Base-by-base conservation (phyloP, 2,797 vertebrate genomes). In the Sebastes vulpes region DNA sequence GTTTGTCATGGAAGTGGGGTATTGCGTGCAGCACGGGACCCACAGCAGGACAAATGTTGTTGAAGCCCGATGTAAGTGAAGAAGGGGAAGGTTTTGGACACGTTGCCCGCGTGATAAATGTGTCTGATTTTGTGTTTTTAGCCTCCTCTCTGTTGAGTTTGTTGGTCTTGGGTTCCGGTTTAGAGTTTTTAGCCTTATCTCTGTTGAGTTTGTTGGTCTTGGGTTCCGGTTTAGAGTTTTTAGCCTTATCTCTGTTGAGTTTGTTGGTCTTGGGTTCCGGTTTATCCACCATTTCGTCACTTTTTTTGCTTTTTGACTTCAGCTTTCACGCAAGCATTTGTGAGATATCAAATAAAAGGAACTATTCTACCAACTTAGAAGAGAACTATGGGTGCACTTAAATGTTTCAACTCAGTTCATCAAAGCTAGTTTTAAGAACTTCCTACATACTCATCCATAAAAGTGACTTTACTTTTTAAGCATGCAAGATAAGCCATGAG, bases 11-110 rank as follows among this genome's bases (percentile, higher is more conserved):
- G 81, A 58, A 82, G 57, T 54, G 75, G 79, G 75, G 46, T 66
- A 28, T 79, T 85, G 83, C 61, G n/a, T 84, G 80, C 72, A 60
- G 42, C 31, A 31, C n/a, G 58, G 42, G 61, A n/a, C 50, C 85
- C 64, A 69, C 74, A 76, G 53, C 70, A 74, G 70, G 72, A 72
- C 64, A 38, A 73, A 71, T 76, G 63, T 71, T 70, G 75, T 48
- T 48, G 65, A 81, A 70, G 77, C 63, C 61, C 64, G 60, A 80
- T 50, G 70, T 80, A 56, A 75, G 71, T 82, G 82, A 72, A 54
- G 35, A 66, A 54, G 35, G 29, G 46, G 75, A 76, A 53, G 60
- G 46, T 59, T 81, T 59, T 58, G 71, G 66, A 65, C 2, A n/a
- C 2, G 18, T 48, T 48, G 18, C 46, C 21, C 6, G n/a, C 48